Base-by-base conservation (phyloP, 2,797 vertebrate species). In the Spheniscus humboldti region DNA sequence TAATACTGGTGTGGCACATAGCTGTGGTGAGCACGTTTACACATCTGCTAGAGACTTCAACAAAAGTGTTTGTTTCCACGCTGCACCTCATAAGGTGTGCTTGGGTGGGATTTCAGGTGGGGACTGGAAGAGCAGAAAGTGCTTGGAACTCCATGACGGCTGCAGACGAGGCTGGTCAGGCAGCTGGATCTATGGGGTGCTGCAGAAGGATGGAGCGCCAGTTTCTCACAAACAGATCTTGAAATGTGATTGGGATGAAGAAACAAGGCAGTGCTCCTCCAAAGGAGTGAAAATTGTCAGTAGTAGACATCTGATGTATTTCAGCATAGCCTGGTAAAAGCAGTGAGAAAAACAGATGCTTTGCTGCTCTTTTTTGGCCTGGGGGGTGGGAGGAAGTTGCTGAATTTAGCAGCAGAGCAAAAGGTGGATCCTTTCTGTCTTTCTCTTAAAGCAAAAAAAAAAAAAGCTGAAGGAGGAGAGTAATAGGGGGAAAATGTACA, bases 301-400 rank as follows among this genome's bases (percentile, higher is more conserved):
- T 77, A n/a, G 62, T 31, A 76, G 67, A 22, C 27, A 76, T 91
- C 35, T 66, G 80, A 88, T 69, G 30, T 76, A 52, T 91, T 93
- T 75, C 71, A 89, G 55, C 37, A 39, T 47, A 62, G 73, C 63
- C 76, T 89, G 62, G 59, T 78, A 69, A 84, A 91, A 91, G 43
- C 30, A 73, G 52, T 57, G 74, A 86, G 48, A 41, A 45, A 62
- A 92, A 57, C 67, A 91, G 78, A 89, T 96, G 81, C 43, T 94
- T 91, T 94, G 56, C 75, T 94, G 88, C 91, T 92, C 74, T 60
- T 86, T 92, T 95, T 82, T 48, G n/a, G 67, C 47, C 28, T 12
- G 3, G 19, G 25, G 47, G 63, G 27, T 90, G 71, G 73, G 57
- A 81, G 69, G 77, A 89, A 73, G 64, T 43, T 64, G 37, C 86